These are phyloP conservation scores for Lysiphlebus fabarum DNA, from an alignment of 1,140 invertebrate genomes.

Conservation along the genomic window DNA sequence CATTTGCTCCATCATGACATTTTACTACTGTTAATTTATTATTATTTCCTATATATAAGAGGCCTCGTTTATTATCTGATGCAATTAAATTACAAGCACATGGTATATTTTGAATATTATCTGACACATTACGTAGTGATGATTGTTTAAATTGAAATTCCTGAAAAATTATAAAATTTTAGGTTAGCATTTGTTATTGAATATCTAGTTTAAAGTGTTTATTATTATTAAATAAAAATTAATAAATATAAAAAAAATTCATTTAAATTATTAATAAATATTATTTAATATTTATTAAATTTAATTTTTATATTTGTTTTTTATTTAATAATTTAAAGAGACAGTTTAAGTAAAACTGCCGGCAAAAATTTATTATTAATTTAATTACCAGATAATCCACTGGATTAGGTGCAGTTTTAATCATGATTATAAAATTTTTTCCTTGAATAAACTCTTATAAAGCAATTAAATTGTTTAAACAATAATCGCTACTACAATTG, in stretches of 20 bases:
- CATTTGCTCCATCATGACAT: slow-evolving; percentile 26
- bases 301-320: too few relatives aligned
- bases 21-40: slow-evolving; percentile 44
- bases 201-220: neutral
- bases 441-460: too few relatives aligned
- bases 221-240: slow-evolving; percentile 26
- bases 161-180: slow-evolving; percentile 30
- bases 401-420: too few relatives aligned
- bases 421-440: too few relatives aligned
- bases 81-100: slow-evolving; percentile 39
- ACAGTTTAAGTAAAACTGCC: too few relatives aligned
- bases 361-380: too few relatives aligned
- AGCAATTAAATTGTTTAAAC: too few relatives aligned
- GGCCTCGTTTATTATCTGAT: slow-evolving; percentile 43
- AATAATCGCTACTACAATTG: too few relatives aligned
- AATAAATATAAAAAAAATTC: slow-evolving; percentile 20
- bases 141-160: slow-evolving; percentile 49
- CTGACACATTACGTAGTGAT: slow-evolving; percentile 35
- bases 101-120: slow-evolving; percentile 34
- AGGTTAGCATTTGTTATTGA: slow-evolving; percentile 5
- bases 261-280: slow-evolving; percentile 27
- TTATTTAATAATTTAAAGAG: too few relatives aligned
- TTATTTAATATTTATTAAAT: too few relatives aligned
- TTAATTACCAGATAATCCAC: too few relatives aligned
- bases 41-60: slow-evolving; percentile 44